These are phyloP conservation scores for Anoncus sp. DNA, from an alignment of 2,888 invertebrate genomes.

Conservation along the genomic window DNA sequence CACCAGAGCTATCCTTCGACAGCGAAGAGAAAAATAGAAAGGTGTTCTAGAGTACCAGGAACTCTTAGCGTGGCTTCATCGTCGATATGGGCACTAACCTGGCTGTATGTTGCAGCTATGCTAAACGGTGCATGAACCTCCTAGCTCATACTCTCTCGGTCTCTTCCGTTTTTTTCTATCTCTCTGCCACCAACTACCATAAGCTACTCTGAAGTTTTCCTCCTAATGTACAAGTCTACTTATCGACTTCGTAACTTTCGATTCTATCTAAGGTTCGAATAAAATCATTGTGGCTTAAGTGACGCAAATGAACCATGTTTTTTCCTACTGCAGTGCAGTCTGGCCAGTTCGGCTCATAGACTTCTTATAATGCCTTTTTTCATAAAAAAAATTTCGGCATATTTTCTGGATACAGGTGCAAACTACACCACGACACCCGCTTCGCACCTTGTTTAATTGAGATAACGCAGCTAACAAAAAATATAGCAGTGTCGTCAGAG, in stretches of 20 bases:
- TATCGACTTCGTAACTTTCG: conserved; percentile 12
- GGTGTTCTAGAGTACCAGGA: conserved; percentile 65
- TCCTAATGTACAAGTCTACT: conserved; percentile 15
- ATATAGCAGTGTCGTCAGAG: too few relatives aligned
- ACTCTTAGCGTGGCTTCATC: conserved; percentile 62
- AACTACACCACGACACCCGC: too few relatives aligned
- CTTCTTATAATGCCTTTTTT: too few relatives aligned
- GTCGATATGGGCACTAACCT: conserved; percentile 37
- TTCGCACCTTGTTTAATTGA: too few relatives aligned
- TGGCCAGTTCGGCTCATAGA: too few relatives aligned
- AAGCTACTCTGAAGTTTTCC: conserved; percentile 20
- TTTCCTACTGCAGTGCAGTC: too few relatives aligned
- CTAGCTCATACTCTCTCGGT: conserved; percentile 23
- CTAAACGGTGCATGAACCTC: conserved; percentile 34
- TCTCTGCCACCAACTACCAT: conserved; percentile 21
- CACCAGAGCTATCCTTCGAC: conserved; percentile 40
- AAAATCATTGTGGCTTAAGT: too few relatives aligned
- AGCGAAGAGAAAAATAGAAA: conserved; percentile 42
- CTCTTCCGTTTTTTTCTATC: conserved; percentile 22
- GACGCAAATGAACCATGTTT: background rate
- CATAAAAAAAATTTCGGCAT: too few relatives aligned
- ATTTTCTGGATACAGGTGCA: too few relatives aligned
- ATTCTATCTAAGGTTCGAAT: background rate
- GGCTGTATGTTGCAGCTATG: conserved; percentile 20
- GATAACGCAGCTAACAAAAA: too few relatives aligned